These are phyloP conservation scores for Ornithorhynchus anatinus DNA, from an alignment of 2,113 vertebrate species.

Conservation along the genomic window DNA sequence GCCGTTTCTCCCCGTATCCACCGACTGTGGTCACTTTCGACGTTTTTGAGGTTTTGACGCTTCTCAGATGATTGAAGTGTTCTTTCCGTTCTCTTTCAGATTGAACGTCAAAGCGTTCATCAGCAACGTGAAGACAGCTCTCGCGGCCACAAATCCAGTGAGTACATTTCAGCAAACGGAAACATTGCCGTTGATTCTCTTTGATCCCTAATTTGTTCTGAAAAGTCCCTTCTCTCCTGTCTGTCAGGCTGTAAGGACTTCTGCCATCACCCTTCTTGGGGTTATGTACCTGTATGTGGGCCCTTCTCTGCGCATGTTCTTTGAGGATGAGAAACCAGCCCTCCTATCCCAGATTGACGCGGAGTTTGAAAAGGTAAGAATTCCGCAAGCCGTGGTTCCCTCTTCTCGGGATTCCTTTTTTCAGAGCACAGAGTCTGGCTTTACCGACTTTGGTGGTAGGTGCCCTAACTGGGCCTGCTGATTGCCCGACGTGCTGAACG, in stretches of 20 bases:
- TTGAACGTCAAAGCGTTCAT: constrained; percentile 97
- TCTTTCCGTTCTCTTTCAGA: constrained; percentile 63
- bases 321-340: constrained; percentile 97
- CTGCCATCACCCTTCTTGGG: constrained; percentile 90
- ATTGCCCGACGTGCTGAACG: too few relatives aligned
- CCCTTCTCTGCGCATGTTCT: constrained; percentile 93
- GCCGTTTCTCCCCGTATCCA: background rate
- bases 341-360: constrained; percentile 94
- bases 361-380: constrained; percentile 93
- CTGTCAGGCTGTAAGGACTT: constrained; percentile 87
- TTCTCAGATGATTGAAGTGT: too few relatives aligned
- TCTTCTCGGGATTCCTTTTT: background rate
- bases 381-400: background rate
- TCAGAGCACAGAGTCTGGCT: background rate
- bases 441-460: background rate
- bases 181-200: background rate
- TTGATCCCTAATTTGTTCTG: background rate
- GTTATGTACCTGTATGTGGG: constrained; percentile 97
- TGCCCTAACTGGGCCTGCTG: too few relatives aligned
- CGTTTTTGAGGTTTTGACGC: background rate
- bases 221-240: constrained; percentile 35
- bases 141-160: constrained; percentile 95
- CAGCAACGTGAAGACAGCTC: constrained; percentile 94
- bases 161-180: constrained; percentile 58
- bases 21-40: background rate